Evolutionary conservation across 2,888 invertebrate genomes (phyloP).

Genomic region (Drosophila imparisetae): DNA sequence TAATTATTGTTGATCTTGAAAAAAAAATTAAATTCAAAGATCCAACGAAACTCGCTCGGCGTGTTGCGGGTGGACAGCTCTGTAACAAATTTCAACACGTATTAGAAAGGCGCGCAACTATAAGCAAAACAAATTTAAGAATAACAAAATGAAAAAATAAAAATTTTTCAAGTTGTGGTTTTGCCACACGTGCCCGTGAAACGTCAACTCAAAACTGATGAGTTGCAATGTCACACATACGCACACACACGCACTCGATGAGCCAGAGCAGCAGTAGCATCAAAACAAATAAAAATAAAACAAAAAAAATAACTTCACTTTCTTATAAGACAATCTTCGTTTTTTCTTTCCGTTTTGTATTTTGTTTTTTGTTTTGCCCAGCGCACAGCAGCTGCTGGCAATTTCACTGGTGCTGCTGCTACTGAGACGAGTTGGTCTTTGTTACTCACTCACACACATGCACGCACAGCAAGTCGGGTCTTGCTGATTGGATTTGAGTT

Average conservation of each 20-base stretch:
- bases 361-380: slow-evolving; percentile 34
- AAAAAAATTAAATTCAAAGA: slow-evolving; percentile 7
- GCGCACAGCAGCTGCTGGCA: slow-evolving; percentile 38
- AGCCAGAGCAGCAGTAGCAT: slow-evolving; percentile 9
- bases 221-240: slow-evolving; percentile 36
- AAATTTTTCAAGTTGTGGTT: neutral
- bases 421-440: slow-evolving; percentile 46
- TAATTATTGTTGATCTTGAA: slow-evolving; percentile 2
- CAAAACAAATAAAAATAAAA: slow-evolving; percentile 3
- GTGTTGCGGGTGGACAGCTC: slow-evolving; percentile 2
- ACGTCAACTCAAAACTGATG: slow-evolving; percentile 21
- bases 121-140: neutral
- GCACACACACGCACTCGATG: slow-evolving; percentile 3
- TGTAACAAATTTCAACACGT: neutral
- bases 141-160: neutral
- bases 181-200: slow-evolving; percentile 35
- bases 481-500: slow-evolving; percentile 28
- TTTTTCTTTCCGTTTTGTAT: slow-evolving; percentile 47
- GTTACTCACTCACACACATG: slow-evolving; percentile 33
- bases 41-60: slow-evolving; percentile 15
- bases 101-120: slow-evolving; percentile 9
- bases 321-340: slow-evolving; percentile 66
- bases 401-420: slow-evolving; percentile 41
- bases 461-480: slow-evolving; percentile 9
- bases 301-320: slow-evolving; percentile 57